phyloP scores from a whole-genome alignment of 2,113 vertebrate species.

The Anser brachyrhynchus region DNA sequence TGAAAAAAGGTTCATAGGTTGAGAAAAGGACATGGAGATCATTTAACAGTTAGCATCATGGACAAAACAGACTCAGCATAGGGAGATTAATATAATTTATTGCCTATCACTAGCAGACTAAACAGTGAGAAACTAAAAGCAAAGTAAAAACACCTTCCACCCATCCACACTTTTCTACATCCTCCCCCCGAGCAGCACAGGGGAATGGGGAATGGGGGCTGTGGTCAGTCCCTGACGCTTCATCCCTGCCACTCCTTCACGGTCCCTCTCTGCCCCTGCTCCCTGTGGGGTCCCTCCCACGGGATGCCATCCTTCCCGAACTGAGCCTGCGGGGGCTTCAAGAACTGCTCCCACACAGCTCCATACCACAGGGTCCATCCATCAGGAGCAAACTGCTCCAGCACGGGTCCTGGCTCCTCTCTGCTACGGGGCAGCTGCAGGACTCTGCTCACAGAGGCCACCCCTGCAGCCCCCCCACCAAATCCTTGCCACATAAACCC shows the following conservation, averaged over 20 bases:
- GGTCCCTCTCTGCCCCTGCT: neutral
- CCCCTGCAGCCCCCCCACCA: no score
- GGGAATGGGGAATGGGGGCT: neutral
- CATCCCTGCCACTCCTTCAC: neutral
- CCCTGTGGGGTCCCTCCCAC: neutral
- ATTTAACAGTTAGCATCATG: neutral
- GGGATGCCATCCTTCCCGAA: neutral
- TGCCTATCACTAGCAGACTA: neutral
- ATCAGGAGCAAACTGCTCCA: neutral
- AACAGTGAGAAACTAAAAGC: neutral
- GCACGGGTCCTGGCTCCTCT: neutral
- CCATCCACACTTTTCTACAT: neutral
- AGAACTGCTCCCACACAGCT: neutral
- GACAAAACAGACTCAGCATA: neutral
- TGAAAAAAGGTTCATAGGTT: neutral
- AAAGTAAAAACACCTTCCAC: neutral
- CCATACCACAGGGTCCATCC: neutral
- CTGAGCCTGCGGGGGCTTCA: neutral
- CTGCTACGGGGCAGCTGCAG: no score
- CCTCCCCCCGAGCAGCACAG: neutral
- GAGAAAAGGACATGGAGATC: neutral
- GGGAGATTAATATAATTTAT: neutral
- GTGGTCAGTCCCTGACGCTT: neutral
- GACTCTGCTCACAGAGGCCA: no score
- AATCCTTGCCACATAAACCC: no score